A percentile compares a stretch with the other conserved stretches of the same genome.
phyloP scores from a whole-genome alignment of 2,888 invertebrate species.

The Ctenicera cuprea region DNA sequence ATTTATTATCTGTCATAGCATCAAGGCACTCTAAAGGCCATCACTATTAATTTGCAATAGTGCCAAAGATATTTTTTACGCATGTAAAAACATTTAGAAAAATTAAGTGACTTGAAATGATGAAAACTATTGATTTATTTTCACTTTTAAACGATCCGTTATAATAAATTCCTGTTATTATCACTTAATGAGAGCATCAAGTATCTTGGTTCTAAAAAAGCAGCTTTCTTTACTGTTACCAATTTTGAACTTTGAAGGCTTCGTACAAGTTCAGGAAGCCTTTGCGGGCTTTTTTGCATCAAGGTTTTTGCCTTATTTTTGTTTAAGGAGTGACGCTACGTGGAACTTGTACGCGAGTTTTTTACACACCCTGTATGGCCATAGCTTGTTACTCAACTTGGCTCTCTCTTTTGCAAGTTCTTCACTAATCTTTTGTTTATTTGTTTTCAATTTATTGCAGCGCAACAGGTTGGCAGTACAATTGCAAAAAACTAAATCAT shows the following conservation, averaged over 20 bases:
- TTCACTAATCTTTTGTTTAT: no score
- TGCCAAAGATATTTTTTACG: conserved; percentile 5
- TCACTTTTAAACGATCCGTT: conserved; percentile 4
- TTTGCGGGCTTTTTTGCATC: not conserved
- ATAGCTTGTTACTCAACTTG: no score
- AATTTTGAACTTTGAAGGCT: conserved; percentile 9
- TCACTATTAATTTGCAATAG: conserved; percentile 23
- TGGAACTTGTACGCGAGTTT: not conserved
- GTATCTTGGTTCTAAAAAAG: not conserved
- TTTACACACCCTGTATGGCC: conserved; percentile 12
- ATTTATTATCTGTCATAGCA: conserved; percentile 6
- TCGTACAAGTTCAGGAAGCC: not conserved
- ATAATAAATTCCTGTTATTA: conserved; percentile 10
- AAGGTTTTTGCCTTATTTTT: not conserved
- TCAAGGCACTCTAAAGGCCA: not conserved
- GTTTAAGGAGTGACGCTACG: not conserved
- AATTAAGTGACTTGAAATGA: conserved; percentile 4
- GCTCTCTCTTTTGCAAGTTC: no score
- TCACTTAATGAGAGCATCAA: not conserved
- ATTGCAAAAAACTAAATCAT: no score
- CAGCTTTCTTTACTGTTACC: not conserved
- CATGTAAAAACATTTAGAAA: conserved; percentile 12
- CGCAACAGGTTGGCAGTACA: no score
- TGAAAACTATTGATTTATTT: not conserved
- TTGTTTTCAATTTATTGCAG: no score